Conservation (phyloP, 2,797 vertebrate genomes). For the Brachymystax lenok region DNA sequence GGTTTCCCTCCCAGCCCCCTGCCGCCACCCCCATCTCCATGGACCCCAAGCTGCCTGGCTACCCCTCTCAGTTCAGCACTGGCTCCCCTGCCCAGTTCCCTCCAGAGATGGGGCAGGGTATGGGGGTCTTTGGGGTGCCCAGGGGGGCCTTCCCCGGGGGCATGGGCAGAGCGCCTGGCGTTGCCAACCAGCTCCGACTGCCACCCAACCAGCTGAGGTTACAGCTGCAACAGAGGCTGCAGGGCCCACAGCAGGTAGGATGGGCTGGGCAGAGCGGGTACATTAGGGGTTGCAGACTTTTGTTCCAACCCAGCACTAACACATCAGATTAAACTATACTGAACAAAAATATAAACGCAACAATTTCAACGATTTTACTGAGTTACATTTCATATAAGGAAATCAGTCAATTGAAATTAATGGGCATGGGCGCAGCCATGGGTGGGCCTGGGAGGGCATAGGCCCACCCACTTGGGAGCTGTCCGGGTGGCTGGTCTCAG, state of each 20-base stretch:
- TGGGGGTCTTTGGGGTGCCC: constrained; percentile 77
- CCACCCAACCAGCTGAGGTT: constrained; percentile 89
- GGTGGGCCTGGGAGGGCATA: too few species aligned
- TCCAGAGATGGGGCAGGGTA: constrained; percentile 82
- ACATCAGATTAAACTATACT: too few species aligned
- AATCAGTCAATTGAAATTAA: too few species aligned
- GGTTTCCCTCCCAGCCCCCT: constrained; percentile 77
- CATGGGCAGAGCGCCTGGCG: constrained; percentile 75
- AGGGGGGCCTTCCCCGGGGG: constrained; percentile 80
- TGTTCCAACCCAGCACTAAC: not conserved
- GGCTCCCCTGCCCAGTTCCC: constrained; percentile 73
- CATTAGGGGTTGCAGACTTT: not conserved
- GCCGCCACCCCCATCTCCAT: constrained; percentile 73
- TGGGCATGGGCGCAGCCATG: too few species aligned
- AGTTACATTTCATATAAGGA: too few species aligned
- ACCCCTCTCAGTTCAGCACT: constrained; percentile 80
- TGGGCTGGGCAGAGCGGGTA: not conserved
- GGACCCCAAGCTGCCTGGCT: constrained; percentile 85
- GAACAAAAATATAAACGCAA: not conserved
- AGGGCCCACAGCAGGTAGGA: constrained; percentile 90
- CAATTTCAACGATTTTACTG: too few species aligned
- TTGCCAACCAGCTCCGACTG: constrained; percentile 81
- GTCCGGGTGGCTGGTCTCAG: too few species aligned
- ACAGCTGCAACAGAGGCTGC: constrained; percentile 92
- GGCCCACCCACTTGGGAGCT: too few species aligned